These are phyloP conservation scores for Eolophus roseicapilla DNA, from an alignment of 2,113 vertebrate genomes.

Conservation along the genomic window DNA sequence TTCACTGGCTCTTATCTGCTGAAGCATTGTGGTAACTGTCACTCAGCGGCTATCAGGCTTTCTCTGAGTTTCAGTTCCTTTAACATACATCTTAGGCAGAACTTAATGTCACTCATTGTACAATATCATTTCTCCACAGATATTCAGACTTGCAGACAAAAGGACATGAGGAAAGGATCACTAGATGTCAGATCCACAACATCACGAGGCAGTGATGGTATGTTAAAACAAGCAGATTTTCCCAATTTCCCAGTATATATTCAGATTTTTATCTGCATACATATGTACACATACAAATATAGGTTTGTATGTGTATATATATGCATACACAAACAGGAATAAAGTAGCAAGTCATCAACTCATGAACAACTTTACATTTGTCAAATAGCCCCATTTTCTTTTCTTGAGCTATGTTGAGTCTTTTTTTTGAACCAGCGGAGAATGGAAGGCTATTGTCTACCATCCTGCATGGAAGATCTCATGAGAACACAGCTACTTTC, in stretches of 20 bases:
- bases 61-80: neutral
- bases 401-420: neutral
- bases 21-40: neutral
- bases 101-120: neutral
- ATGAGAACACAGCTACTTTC: neutral
- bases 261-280: neutral
- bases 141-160: slow-evolving; percentile 87
- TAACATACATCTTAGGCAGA: neutral
- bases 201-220: slow-evolving; percentile 91
- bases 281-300: neutral
- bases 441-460: neutral
- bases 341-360: neutral
- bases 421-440: neutral
- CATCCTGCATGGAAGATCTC: neutral
- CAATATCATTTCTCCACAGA: slow-evolving; percentile 75
- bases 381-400: neutral
- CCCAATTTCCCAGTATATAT: neutral
- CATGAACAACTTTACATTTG: neutral
- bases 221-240: slow-evolving; percentile 40
- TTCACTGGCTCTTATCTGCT: neutral
- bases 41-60: neutral
- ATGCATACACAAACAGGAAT: neutral
- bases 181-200: slow-evolving; percentile 87
- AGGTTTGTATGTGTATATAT: neutral
- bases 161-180: slow-evolving; percentile 94